Percentiles rank a stretch among this genome's conserved stretches.
These are phyloP conservation scores for Bombus pascuorum DNA, from an alignment of 1,140 invertebrate species.

Conservation along the genomic window DNA sequence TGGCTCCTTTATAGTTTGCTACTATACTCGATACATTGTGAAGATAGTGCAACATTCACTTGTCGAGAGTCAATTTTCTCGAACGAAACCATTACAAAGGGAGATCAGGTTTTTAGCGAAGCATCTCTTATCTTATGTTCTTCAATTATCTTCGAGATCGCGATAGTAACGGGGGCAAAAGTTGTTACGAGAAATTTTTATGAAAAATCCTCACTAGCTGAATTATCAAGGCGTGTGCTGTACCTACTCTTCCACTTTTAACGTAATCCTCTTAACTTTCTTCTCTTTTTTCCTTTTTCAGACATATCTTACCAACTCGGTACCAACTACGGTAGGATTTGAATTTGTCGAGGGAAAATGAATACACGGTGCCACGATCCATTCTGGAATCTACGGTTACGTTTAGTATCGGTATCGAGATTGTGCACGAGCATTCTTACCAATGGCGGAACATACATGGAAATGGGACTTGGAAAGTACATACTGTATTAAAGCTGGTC, in stretches of 20 bases:
- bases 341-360: conserved; percentile 60
- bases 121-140: conserved; percentile 7
- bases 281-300: background rate
- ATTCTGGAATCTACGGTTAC: conserved; percentile 43
- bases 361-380: conserved; percentile 15
- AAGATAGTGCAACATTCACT: conserved; percentile 26
- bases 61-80: conserved; percentile 67
- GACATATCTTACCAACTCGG: background rate
- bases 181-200: conserved; percentile 12
- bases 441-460: conserved; percentile 15
- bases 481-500: background rate
- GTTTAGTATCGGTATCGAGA: conserved; percentile 38
- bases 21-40: conserved; percentile 14
- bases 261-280: background rate
- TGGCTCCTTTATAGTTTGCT: conserved; percentile 57
- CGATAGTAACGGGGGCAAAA: background rate
- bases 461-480: conserved; percentile 40
- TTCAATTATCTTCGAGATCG: conserved; percentile 22
- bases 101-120: conserved; percentile 5
- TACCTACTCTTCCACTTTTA: conserved; percentile 4
- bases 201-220: conserved; percentile 33
- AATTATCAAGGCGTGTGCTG: conserved; percentile 29
- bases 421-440: conserved; percentile 31
- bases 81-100: conserved; percentile 53
- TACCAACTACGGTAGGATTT: conserved; percentile 38